Percentiles rank a stretch among this genome's conserved stretches.
phyloP scores from a whole-genome alignment of 2,888 invertebrate genomes.

The Agonum fuliginosum region DNA sequence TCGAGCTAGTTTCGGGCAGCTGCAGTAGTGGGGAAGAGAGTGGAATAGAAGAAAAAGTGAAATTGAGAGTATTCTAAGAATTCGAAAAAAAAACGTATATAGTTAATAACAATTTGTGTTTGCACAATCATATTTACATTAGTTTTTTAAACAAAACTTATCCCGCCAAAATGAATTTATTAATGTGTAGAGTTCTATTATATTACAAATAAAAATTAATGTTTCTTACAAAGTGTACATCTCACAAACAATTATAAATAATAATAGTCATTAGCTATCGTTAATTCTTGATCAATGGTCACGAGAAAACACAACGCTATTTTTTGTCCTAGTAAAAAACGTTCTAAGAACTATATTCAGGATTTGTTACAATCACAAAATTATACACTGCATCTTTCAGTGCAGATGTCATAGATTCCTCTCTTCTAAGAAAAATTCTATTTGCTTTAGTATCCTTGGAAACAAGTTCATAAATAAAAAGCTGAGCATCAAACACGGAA shows the following conservation, averaged over 20 bases:
- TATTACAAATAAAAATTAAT: too few relatives aligned
- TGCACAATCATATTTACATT: too few relatives aligned
- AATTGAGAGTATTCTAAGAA: too few relatives aligned
- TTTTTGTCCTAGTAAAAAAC: constrained; percentile 14
- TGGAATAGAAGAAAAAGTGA: too few relatives aligned
- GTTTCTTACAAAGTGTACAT: constrained; percentile 1
- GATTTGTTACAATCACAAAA: constrained; percentile 36
- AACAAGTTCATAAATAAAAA: constrained; percentile 36
- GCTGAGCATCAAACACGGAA: constrained; percentile 34
- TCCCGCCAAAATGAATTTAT: too few relatives aligned
- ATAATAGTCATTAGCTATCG: constrained; percentile 18
- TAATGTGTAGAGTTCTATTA: too few relatives aligned
- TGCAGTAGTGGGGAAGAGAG: too few relatives aligned
- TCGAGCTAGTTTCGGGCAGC: too few relatives aligned
- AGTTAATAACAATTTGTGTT: too few relatives aligned
- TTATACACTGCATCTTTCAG: constrained; percentile 16
- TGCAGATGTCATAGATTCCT: constrained; percentile 18
- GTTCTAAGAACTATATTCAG: constrained; percentile 3
- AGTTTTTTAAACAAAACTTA: too few relatives aligned
- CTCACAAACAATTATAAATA: constrained; percentile 2
- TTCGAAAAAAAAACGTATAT: too few relatives aligned
- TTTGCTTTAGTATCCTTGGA: constrained; percentile 31
- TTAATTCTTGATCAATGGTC: constrained; percentile 15
- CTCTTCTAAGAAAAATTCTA: constrained; percentile 22
- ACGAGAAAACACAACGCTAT: not conserved